phyloP scores from a whole-genome alignment of 2,888 invertebrate genomes.

The Frankliniella fusca region DNA sequence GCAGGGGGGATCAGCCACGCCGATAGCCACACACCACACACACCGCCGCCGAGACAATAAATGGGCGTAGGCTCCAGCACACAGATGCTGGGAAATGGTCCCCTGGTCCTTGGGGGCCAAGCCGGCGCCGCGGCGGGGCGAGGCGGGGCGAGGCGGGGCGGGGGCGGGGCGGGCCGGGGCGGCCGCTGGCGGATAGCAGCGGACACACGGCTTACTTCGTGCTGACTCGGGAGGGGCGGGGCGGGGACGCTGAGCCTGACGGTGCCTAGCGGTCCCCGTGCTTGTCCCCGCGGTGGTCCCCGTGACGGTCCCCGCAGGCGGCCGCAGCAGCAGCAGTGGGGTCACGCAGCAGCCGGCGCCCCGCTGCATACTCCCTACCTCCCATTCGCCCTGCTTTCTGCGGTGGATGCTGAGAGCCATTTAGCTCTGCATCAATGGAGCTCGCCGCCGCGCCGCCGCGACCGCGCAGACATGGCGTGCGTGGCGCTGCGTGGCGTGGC shows the following conservation, averaged over 20 bases:
- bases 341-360: neutral
- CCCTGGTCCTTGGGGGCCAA: too few relatives aligned
- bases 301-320: neutral
- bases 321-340: neutral
- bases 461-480: neutral
- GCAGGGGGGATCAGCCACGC: too few relatives aligned
- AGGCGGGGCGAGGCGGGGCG: too few relatives aligned
- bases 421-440: conserved; percentile 12
- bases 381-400: too few relatives aligned
- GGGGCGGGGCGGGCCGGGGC: neutral
- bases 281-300: neutral
- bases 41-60: too few relatives aligned
- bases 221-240: neutral
- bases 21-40: too few relatives aligned
- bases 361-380: neutral
- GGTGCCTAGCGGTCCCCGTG: neutral
- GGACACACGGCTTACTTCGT: neutral
- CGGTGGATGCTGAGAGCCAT: neutral
- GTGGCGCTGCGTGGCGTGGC: neutral
- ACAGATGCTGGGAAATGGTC: too few relatives aligned
- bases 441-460: neutral
- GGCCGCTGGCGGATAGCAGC: neutral
- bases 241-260: neutral
- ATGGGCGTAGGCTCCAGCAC: too few relatives aligned
- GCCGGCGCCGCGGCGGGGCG: too few relatives aligned